Evolutionary conservation across 2,888 invertebrate genomes (phyloP).

Genomic region (Xanthia togata): DNA sequence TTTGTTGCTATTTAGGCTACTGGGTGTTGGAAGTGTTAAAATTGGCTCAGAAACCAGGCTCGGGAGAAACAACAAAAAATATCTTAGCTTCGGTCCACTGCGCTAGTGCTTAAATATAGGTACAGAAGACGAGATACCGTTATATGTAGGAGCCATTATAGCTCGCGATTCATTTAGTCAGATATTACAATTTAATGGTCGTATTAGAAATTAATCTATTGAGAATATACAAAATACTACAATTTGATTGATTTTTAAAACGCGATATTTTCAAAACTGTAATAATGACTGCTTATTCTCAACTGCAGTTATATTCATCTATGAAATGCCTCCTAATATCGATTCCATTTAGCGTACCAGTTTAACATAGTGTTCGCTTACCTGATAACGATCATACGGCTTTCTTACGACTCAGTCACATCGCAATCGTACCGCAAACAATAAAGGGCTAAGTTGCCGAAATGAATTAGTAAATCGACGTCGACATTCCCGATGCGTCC

Average conservation of each 20-base stretch:
- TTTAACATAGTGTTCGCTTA: background rate
- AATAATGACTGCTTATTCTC: background rate
- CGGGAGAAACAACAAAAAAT: constrained; percentile 68
- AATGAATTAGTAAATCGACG: constrained; percentile 88
- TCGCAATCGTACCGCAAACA: constrained; percentile 69
- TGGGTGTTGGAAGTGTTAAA: constrained; percentile 60
- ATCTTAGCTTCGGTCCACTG: constrained; percentile 67
- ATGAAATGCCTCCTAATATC: background rate
- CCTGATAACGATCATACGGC: background rate
- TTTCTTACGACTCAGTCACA: constrained; percentile 22
- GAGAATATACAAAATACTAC: background rate
- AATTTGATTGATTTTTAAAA: background rate
- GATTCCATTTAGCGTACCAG: background rate
- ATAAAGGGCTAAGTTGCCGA: constrained; percentile 78
- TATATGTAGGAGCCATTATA: constrained; percentile 72
- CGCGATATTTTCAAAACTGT: background rate
- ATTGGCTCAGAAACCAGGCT: constrained; percentile 53
- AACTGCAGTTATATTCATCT: background rate
- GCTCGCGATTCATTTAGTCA: constrained; percentile 60
- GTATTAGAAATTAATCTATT: background rate
- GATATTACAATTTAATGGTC: background rate
- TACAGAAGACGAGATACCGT: constrained; percentile 78
- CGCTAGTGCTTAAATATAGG: constrained; percentile 79
- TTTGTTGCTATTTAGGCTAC: constrained; percentile 59
- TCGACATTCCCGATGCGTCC: constrained; percentile 85